These are phyloP conservation scores for Neolamprologus variostigma DNA, from an alignment of 2,113 vertebrate genomes.

Conservation along the genomic window DNA sequence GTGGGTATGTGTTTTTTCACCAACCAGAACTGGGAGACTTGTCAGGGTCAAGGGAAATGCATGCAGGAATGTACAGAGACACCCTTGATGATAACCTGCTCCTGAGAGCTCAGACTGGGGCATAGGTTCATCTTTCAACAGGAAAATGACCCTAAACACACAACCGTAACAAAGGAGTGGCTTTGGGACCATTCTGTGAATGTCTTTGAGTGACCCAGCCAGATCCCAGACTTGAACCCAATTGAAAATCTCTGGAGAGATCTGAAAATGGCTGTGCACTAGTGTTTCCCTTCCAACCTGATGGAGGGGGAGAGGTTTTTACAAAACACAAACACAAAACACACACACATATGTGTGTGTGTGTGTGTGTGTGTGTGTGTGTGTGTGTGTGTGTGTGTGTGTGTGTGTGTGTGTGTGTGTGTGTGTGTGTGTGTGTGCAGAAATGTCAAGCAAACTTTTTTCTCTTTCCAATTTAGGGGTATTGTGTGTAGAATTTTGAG, in stretches of 20 bases:
- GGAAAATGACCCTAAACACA: not conserved
- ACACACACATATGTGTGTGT: accelerated
- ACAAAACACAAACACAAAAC: not conserved
- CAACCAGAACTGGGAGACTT: not conserved
- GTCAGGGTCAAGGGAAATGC: not conserved
- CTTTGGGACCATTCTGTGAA: not conserved
- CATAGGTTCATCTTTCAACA: not conserved
- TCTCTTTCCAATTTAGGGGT: not conserved
- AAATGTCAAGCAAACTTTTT: not conserved
- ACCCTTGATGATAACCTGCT: not conserved
- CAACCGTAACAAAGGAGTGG: not conserved
- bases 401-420: not conserved
- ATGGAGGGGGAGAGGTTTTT: not conserved
- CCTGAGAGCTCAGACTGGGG: not conserved
- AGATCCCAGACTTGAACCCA: not conserved
- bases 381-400: too few relatives aligned
- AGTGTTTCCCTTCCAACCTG: not conserved
- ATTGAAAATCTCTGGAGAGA: not conserved
- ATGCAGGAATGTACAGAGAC: not conserved
- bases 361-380: too few relatives aligned
- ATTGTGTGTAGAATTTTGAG: not conserved
- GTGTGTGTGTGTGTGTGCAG: not conserved
- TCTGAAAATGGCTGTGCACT: not conserved
- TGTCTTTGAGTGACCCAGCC: not conserved
- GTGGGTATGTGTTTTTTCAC: not conserved